phyloP scores from a whole-genome alignment of 1,140 invertebrate genomes.

The Akabosia matsudoensis region DNA sequence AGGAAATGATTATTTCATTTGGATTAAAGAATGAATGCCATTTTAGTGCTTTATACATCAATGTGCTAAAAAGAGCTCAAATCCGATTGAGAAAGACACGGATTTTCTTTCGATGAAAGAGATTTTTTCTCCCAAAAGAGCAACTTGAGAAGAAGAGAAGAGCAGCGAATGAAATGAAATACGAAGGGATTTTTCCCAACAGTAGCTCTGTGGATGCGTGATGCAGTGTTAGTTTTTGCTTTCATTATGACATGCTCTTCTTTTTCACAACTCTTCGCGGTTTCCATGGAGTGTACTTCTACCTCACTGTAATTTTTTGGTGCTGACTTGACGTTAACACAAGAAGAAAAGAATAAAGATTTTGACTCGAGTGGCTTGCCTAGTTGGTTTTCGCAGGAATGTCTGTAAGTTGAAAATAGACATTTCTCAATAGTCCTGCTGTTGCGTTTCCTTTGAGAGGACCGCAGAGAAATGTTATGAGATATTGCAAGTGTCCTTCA shows the following conservation, averaged over 20 bases:
- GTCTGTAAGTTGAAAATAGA: background rate
- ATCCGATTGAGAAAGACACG: slow-evolving; percentile 12
- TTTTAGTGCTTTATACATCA: background rate
- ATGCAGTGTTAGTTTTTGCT: background rate
- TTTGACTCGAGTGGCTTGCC: slow-evolving; percentile 4
- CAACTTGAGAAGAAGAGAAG: slow-evolving; percentile 14
- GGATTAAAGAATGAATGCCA: background rate
- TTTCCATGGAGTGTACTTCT: background rate
- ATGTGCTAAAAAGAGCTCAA: background rate
- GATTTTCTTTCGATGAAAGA: slow-evolving; percentile 15
- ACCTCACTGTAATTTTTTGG: background rate
- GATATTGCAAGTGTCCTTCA: slow-evolving; percentile 5
- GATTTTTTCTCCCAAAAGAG: slow-evolving; percentile 1
- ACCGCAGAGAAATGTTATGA: slow-evolving; percentile 1
- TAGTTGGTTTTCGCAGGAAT: background rate
- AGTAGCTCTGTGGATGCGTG: background rate
- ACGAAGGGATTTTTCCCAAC: background rate
- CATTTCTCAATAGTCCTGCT: background rate
- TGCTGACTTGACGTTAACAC: slow-evolving; percentile 6
- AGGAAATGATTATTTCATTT: slow-evolving; percentile 4
- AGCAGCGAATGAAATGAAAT: background rate
- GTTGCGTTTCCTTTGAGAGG: background rate
- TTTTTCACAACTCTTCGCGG: background rate
- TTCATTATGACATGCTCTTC: too few species aligned
- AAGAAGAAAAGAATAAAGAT: background rate